Base-by-base conservation (phyloP, 2,888 invertebrate species). In the Andrena bicolor region DNA sequence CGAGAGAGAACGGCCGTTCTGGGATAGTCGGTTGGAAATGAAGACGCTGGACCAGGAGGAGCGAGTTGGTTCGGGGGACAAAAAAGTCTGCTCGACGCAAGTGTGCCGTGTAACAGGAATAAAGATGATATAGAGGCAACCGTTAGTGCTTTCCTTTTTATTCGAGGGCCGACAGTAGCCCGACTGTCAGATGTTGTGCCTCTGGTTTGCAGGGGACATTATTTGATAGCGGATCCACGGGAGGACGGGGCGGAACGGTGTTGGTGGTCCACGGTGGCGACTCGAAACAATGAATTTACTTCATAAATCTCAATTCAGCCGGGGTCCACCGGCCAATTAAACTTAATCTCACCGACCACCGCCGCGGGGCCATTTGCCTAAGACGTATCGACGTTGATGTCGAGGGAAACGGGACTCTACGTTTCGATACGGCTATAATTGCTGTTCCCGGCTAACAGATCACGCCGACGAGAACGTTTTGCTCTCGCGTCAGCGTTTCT, bases 221-320 rank as follows among this genome's bases (percentile, higher is more conserved):
- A 90, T 92, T 92, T 90, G 92, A 92, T 92, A 92, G 90, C 88
- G 88, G 86, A 72, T 86, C 85, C 86, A 87, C 83, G 86, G 88
- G 41, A 41, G 68, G 6, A 41, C 49, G 76, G 76, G 53, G 82
- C 28, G 72, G 61, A 82, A 80, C 91, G 80, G 89, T 91, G 90
- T 89, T 91, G 93, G 93, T 93, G 93, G 93, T 93, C 93, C 91
- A 65, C 87, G 76, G 87, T 86, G 88, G 84, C 86, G 87, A 91
- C 89, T 91, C 91, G 89, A 92, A 93, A 93, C 93, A 93, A 93
- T 93, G 93, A 93, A 93, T 93, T 93, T 93, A 92, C 93, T 93
- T 93, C 93, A 93, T 93, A 93, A 93, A 93, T 93, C 93, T 93
- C 92, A 93, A 93, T 93, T 93, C 92, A 92, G 87, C 86, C 85